Conservation (phyloP, 2,888 invertebrate species). For the Pterobdella sp. region DNA sequence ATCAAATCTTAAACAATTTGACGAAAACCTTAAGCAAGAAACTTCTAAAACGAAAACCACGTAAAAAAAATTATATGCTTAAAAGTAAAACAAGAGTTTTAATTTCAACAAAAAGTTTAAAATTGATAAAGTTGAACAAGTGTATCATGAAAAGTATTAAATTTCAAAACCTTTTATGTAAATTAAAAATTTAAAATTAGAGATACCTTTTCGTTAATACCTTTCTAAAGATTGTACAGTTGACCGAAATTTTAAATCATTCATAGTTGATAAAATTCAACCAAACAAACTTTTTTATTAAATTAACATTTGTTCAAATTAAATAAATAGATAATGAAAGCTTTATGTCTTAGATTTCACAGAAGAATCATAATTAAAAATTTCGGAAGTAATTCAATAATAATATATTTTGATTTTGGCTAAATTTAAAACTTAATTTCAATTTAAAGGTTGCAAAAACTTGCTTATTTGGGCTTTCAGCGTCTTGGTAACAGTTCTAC, state of each 20-base stretch:
- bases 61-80: no score
- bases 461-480: constrained; percentile 26
- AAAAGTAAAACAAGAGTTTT: no score
- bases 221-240: neutral
- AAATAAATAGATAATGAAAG: constrained; percentile 7
- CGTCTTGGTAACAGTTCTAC: constrained; percentile 23
- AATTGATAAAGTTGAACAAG: no score
- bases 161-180: neutral
- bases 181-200: neutral
- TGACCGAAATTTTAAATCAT: no score
- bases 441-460: constrained; percentile 25
- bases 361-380: constrained; percentile 33
- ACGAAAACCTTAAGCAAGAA: neutral
- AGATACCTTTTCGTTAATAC: neutral
- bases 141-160: no score
- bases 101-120: no score
- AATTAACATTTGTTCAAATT: no score
- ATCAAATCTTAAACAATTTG: neutral
- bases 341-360: constrained; percentile 27
- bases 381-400: constrained; percentile 31
- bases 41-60: no score
- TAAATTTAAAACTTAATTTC: neutral
- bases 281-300: no score
- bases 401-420: neutral
- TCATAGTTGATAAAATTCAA: no score